phyloP scores from a whole-genome alignment of 2,797 vertebrate species.

The Hoplostethus atlanticus region DNA sequence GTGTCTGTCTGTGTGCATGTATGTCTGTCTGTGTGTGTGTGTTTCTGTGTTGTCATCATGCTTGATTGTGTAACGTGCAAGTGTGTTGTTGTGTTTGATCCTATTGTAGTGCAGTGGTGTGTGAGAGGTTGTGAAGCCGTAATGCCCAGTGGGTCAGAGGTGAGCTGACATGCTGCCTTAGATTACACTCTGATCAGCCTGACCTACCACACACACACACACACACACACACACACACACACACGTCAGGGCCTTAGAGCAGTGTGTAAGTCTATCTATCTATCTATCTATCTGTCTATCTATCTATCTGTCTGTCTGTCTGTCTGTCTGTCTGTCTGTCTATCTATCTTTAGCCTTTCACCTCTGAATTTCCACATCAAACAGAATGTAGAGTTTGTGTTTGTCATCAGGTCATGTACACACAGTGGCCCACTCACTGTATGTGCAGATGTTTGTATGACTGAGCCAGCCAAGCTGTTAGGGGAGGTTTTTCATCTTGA shows the following conservation, averaged over 20 bases:
- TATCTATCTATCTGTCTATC: too few relatives aligned
- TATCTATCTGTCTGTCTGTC: too few relatives aligned
- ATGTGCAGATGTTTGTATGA: constrained; percentile 67
- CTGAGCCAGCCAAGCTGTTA: constrained; percentile 64
- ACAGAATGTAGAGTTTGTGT: constrained; percentile 42
- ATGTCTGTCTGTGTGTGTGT: constrained; percentile 22
- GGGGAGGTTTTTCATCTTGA: constrained; percentile 63
- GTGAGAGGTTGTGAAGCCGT: constrained; percentile 38
- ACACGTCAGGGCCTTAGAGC: background rate
- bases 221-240: background rate
- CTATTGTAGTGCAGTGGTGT: constrained; percentile 26
- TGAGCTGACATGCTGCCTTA: constrained; percentile 42
- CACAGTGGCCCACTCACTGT: constrained; percentile 46
- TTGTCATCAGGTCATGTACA: constrained; percentile 38
- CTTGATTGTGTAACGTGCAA: constrained; percentile 7
- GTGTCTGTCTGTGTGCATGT: constrained; percentile 19
- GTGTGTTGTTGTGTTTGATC: constrained; percentile 15
- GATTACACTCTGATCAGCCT: constrained; percentile 49
- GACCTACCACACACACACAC: constrained; percentile 14
- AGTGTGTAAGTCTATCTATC: background rate
- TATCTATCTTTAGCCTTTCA: background rate
- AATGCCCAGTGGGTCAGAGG: constrained; percentile 50
- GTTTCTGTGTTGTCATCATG: constrained; percentile 1
- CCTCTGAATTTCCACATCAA: background rate
- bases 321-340: too few relatives aligned